These are phyloP conservation scores for Syrmaticus mikado DNA, from an alignment of 2,113 vertebrate genomes.

Conservation along the genomic window DNA sequence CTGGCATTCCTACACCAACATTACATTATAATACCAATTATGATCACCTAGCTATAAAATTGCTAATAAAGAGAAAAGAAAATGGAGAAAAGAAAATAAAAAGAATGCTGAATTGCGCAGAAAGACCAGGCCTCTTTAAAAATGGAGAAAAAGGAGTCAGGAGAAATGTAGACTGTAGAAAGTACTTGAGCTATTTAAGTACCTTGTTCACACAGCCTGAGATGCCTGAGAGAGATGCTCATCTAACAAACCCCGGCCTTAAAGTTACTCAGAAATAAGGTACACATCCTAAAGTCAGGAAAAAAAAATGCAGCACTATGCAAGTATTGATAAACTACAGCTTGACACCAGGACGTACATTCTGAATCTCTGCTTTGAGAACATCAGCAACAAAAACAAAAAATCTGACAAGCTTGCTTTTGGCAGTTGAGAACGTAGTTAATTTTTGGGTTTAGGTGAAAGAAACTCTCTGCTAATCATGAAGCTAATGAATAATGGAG, in stretches of 20 bases:
- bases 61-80: neutral
- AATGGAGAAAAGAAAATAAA: neutral
- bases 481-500: neutral
- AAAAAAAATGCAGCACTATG: neutral
- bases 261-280: neutral
- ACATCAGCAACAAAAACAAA: neutral
- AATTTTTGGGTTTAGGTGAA: neutral
- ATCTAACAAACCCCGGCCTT: neutral
- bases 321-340: neutral
- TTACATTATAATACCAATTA: conserved; percentile 46
- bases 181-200: neutral
- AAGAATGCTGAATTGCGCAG: conserved; percentile 21
- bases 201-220: neutral
- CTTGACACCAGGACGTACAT: neutral
- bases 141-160: neutral
- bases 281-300: neutral
- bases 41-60: conserved; percentile 60
- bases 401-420: neutral
- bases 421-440: neutral
- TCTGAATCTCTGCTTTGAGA: neutral
- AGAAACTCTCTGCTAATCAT: neutral
- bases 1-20: conserved; percentile 15
- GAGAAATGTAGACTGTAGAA: neutral
- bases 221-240: neutral
- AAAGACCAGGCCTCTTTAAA: neutral